Percentiles rank a stretch among this genome's conserved stretches.
Conservation (phyloP, 2,113 vertebrate genomes). For the Mus pahari region DNA sequence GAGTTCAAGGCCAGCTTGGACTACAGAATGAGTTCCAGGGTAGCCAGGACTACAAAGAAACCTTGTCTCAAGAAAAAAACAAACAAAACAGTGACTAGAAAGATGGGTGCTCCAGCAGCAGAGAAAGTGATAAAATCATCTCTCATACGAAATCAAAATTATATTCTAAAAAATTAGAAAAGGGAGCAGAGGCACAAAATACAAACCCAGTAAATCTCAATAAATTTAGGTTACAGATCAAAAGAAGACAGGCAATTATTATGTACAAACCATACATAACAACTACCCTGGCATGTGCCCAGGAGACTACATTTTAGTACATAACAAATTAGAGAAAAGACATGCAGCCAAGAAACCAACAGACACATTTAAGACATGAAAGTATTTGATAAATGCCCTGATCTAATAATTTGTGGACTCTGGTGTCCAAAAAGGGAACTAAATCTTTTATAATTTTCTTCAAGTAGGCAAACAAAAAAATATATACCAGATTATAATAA, state of each 20-base stretch:
- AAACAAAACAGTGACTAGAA: not conserved
- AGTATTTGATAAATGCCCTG: not conserved
- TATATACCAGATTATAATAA: not conserved
- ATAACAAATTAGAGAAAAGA: slow-evolving; percentile 51
- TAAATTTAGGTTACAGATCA: not conserved
- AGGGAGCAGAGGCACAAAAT: not conserved
- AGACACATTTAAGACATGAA: not conserved
- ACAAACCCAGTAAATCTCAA: not conserved
- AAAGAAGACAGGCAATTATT: slow-evolving; percentile 44
- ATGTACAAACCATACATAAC: slow-evolving; percentile 14
- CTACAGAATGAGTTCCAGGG: no score
- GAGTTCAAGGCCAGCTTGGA: no score
- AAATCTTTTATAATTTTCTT: not conserved
- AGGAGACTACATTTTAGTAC: not conserved
- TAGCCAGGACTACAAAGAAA: no score
- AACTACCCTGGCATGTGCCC: slow-evolving; percentile 48
- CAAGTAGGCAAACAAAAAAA: not conserved
- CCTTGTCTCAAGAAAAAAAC: no score
- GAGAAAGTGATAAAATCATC: not conserved
- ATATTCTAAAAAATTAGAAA: slow-evolving; percentile 9
- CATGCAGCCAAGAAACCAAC: slow-evolving; percentile 56
- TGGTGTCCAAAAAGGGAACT: not conserved
- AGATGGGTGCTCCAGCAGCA: not conserved
- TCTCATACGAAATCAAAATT: slow-evolving; percentile 39
- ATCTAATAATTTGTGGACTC: not conserved